Evolutionary conservation across 2,888 invertebrate species (phyloP), one percentile per base, ranked within the genome.

Genomic region (Choristoneura rosaceana): DNA sequence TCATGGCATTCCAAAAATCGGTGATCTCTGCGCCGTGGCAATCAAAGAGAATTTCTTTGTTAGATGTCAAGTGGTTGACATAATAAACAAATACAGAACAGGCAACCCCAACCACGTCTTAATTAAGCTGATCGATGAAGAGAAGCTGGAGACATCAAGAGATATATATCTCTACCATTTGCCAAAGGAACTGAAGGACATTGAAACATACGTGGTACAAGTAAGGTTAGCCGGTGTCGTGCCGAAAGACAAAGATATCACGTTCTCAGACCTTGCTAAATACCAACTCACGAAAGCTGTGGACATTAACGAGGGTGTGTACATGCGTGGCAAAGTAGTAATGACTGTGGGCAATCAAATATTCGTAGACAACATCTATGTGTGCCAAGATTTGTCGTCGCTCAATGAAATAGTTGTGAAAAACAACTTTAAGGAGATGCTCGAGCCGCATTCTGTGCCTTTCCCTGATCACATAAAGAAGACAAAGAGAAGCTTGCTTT

Each of bases 331-430:
- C 4, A 86, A 94, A 82, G 92, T 96, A 50, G 84, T 87, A 8
- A 82, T 96, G 75, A 95, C 95, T 64, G 81, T 97, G 41, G 95
- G 95, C 0, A 94, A 96, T 74, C 95, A 94, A 0, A 82, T 97
- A 50, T 96, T 96, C 94, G 89, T 97, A 1, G 95, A 96, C 68
- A 95, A 96, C 3, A 83, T 97, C 52, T 95, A 95, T 80, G 91
- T 95, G 41, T 94, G 95, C 74, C 94, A 95, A 75, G 91, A 95
- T 71, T 85, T 96, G 33, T 83, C 90, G 0, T 87, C 92, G 4
- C 77, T 91, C 2, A 92, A 95, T 34, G 90, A 94, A 78, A 86
- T 89, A 0, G 93, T 96, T 4, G 93, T 95, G 3, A 94, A 94
- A 75, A 87, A 94, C 43, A 94, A 95, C 77, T 86, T 96, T 12